A percentile compares a stretch with the other conserved stretches of the same genome.
phyloP scores from a whole-genome alignment of 2,113 vertebrate species.

The Ciconia boyciana region DNA sequence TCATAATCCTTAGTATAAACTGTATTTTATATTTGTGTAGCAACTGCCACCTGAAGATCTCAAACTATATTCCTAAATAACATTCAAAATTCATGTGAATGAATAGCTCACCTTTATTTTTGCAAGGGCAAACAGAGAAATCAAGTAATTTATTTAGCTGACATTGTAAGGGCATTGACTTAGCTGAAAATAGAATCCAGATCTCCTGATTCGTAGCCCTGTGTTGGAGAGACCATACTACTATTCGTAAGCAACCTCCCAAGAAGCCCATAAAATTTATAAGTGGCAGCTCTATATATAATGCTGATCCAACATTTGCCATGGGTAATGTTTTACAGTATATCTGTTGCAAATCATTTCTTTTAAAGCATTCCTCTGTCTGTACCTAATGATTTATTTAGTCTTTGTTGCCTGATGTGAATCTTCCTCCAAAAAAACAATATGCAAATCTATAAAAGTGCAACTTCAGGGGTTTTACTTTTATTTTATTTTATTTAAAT shows the following conservation, averaged over 20 bases:
- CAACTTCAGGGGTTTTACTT: not conserved
- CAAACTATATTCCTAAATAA: not conserved
- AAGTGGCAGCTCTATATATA: slow-evolving; percentile 56
- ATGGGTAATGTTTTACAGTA: slow-evolving; percentile 51
- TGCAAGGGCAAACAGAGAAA: slow-evolving; percentile 28
- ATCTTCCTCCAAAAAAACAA: not conserved
- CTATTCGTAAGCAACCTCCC: not conserved
- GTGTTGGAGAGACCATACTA: not conserved
- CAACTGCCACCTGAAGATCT: not conserved
- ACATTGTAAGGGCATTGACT: slow-evolving; percentile 5
- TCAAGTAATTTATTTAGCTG: slow-evolving; percentile 24
- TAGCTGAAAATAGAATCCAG: slow-evolving; percentile 37
- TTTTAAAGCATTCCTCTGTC: slow-evolving; percentile 28
- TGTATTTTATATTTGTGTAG: not conserved
- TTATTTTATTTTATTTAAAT: not conserved
- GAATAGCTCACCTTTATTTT: slow-evolving; percentile 4
- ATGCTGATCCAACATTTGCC: slow-evolving; percentile 42
- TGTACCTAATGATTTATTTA: slow-evolving; percentile 53
- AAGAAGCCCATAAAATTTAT: slow-evolving; percentile 60
- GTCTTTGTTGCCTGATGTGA: slow-evolving; percentile 35
- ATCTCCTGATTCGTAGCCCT: not conserved
- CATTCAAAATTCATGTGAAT: not conserved
- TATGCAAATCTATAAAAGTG: slow-evolving; percentile 40
- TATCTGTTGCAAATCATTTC: slow-evolving; percentile 58
- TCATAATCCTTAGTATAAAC: not conserved